Conservation (phyloP, 2,797 vertebrate genomes). For the Capromys pilorides region DNA sequence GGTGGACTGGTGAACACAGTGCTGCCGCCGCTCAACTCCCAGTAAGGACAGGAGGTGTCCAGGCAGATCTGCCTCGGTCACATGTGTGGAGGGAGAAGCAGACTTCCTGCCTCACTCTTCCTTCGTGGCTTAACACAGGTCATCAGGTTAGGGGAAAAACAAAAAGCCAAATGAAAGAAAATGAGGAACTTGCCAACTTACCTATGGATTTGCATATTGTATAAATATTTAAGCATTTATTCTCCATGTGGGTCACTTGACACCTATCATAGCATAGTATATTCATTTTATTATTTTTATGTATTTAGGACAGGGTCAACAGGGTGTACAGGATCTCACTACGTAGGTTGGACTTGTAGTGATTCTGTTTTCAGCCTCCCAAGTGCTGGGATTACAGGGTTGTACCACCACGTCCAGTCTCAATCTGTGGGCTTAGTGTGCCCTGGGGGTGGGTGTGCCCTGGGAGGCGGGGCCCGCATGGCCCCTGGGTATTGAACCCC, state of each 20-base stretch:
- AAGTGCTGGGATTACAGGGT: too few relatives aligned
- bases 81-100: not conserved
- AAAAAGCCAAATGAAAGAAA: constrained; percentile 2
- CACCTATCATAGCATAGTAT: constrained; percentile 43
- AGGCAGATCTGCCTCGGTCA: not conserved
- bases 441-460: too few relatives aligned
- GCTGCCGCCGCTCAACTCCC: not conserved
- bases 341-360: too few relatives aligned
- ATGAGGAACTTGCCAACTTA: not conserved
- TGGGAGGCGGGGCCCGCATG: too few relatives aligned
- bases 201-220: not conserved
- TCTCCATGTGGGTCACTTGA: constrained; percentile 20
- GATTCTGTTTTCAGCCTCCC: too few relatives aligned
- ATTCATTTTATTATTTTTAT: not conserved
- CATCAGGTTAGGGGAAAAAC: not conserved
- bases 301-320: too few relatives aligned
- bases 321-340: too few relatives aligned
- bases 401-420: too few relatives aligned
- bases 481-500: too few relatives aligned
- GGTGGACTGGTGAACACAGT: too few relatives aligned
- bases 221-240: not conserved
- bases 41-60: not conserved
- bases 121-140: not conserved
- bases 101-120: not conserved
- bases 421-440: too few relatives aligned